A percentile compares a stretch with the other conserved stretches of the same genome.
Conservation (phyloP, 2,113 vertebrate species). For the Tyto alba region DNA sequence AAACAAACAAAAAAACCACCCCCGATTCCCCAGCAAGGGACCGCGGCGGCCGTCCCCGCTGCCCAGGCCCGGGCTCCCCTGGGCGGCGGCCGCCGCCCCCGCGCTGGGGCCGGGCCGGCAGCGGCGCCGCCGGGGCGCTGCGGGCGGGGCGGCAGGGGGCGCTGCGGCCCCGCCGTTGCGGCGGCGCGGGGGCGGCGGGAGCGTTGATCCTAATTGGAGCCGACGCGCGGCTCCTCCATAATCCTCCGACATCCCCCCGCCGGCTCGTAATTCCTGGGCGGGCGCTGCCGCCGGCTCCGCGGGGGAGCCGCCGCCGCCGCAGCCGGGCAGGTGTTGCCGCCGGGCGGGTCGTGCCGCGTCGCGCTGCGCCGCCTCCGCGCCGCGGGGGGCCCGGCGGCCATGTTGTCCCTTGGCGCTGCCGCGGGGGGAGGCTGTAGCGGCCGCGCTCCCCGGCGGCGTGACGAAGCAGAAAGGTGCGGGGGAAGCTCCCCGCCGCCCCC, state of each 20-base stretch:
- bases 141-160: constrained; percentile 67
- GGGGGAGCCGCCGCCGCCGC: background rate
- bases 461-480: background rate
- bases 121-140: background rate
- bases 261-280: constrained; percentile 75
- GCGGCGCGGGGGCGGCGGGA: constrained; percentile 5
- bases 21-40: background rate
- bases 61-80: too few species aligned
- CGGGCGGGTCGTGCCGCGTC: background rate
- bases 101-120: background rate
- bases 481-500: background rate
- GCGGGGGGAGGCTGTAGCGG: constrained; percentile 33
- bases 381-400: background rate
- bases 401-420: background rate
- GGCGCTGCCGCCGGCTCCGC: constrained; percentile 51
- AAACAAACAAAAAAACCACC: fast-evolving
- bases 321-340: background rate
- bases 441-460: background rate
- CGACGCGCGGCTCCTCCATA: constrained; percentile 73
- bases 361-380: background rate
- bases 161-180: constrained; percentile 67
- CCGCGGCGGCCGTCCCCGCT: background rate
- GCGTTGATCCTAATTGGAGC: constrained; percentile 79
- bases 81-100: background rate
- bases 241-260: constrained; percentile 76